Conservation (phyloP, 2,888 invertebrate genomes). For the Stenolophus ochropezus region DNA sequence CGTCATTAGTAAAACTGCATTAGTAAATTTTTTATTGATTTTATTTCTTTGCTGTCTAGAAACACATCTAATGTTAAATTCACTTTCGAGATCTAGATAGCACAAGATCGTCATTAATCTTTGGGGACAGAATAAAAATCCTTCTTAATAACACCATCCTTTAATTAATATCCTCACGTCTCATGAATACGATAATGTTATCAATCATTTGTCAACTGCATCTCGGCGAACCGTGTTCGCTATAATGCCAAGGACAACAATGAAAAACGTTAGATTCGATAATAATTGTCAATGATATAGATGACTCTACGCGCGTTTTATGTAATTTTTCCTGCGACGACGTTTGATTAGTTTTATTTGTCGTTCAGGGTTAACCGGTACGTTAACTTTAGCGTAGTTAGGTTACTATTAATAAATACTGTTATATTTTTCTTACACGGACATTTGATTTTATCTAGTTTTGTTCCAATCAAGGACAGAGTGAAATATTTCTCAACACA, state of each 20-base stretch:
- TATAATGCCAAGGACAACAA: conserved; percentile 37
- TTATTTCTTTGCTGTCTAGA: too few relatives aligned
- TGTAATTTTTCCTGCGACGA: conserved; percentile 12
- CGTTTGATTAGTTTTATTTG: conserved; percentile 33
- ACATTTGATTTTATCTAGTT: conserved; percentile 41
- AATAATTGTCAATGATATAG: conserved; percentile 40
- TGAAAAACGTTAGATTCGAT: conserved; percentile 24
- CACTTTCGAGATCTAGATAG: background rate
- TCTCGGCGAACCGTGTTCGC: background rate
- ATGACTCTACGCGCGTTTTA: conserved; percentile 2
- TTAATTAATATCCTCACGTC: conserved; percentile 27
- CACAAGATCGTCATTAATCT: conserved; percentile 1
- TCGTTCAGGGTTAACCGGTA: conserved; percentile 26
- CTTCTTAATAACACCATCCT: conserved; percentile 13
- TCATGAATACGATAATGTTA: background rate
- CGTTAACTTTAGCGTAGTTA: conserved; percentile 15
- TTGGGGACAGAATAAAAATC: conserved; percentile 23
- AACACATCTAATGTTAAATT: too few relatives aligned
- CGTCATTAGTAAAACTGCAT: too few relatives aligned
- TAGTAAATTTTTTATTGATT: too few relatives aligned
- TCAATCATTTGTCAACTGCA: conserved; percentile 27
- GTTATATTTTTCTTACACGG: conserved; percentile 35
- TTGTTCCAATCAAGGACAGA: conserved; percentile 17
- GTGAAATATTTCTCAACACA: background rate
- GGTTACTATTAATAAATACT: conserved; percentile 28